A percentile compares a stretch with the other conserved stretches of the same genome.
Conservation (phyloP, 2,888 invertebrate species). For the Mesorhabditis belari region DNA sequence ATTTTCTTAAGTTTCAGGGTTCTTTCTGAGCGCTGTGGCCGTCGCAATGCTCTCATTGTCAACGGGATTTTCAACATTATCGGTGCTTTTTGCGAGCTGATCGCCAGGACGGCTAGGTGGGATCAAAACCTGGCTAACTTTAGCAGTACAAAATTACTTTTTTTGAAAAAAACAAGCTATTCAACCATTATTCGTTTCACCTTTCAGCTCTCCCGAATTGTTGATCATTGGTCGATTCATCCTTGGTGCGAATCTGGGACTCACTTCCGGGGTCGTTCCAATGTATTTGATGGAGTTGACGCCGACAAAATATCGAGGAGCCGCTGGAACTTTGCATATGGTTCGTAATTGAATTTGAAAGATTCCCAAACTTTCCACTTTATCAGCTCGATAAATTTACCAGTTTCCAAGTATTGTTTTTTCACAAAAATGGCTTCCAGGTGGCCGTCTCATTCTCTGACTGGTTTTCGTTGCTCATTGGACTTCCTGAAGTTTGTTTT, state of each 20-base stretch:
- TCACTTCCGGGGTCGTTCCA: slow-evolving; percentile 56
- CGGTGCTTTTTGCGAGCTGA: slow-evolving; percentile 53
- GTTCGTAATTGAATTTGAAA: too few species aligned
- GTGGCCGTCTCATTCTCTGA: slow-evolving; percentile 56
- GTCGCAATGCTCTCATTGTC: slow-evolving; percentile 45
- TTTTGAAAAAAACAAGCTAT: neutral
- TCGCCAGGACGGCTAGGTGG: slow-evolving; percentile 48
- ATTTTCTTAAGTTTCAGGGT: slow-evolving; percentile 18
- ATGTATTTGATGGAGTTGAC: slow-evolving; percentile 57
- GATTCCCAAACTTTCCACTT: too few species aligned
- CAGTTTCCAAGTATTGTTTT: neutral
- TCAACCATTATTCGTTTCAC: too few species aligned
- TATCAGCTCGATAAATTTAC: too few species aligned
- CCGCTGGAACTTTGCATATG: slow-evolving; percentile 56
- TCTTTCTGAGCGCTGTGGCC: slow-evolving; percentile 55
- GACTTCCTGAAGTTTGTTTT: slow-evolving; percentile 52
- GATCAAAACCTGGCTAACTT: neutral
- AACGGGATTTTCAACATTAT: slow-evolving; percentile 52
- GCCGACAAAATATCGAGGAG: slow-evolving; percentile 54
- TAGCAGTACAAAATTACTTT: too few species aligned
- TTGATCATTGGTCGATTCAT: slow-evolving; percentile 55
- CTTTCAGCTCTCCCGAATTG: slow-evolving; percentile 53
- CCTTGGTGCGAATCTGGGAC: slow-evolving; percentile 54
- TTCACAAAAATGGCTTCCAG: slow-evolving; percentile 10
- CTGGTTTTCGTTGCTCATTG: slow-evolving; percentile 56